A percentile compares a stretch with the other conserved stretches of the same genome.
phyloP scores from a whole-genome alignment of 2,797 vertebrate genomes.

The Falco naumanni region DNA sequence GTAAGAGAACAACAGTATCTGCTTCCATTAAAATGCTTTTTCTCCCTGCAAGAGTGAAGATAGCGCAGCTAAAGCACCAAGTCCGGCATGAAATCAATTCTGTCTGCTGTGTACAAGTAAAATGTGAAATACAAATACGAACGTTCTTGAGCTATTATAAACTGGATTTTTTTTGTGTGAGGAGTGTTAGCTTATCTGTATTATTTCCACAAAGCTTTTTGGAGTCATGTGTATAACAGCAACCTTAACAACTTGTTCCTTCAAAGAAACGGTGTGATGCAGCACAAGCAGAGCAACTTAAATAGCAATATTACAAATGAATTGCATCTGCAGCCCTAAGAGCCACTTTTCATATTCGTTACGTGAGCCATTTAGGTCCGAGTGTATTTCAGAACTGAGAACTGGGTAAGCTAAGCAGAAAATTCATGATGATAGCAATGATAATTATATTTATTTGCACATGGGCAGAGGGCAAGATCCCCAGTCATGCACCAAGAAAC shows the following conservation, averaged over 20 bases:
- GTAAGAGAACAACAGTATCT: background rate
- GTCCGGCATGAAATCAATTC: constrained; percentile 3
- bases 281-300: background rate
- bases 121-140: constrained; percentile 27
- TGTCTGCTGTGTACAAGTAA: background rate
- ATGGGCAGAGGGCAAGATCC: background rate
- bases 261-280: background rate
- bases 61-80: background rate
- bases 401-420: background rate
- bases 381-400: background rate
- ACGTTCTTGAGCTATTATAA: background rate
- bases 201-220: constrained; percentile 8
- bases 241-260: background rate
- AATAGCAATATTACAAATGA: background rate
- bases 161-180: background rate
- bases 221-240: background rate
- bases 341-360: background rate
- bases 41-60: background rate
- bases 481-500: background rate
- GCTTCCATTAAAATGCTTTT: background rate
- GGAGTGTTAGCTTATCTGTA: background rate
- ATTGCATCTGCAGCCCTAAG: background rate
- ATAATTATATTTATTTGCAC: background rate
- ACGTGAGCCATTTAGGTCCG: accelerated
- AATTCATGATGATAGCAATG: background rate